Evolutionary conservation across 2,797 vertebrate genomes (phyloP), one percentile per base, ranked within the genome.

Genomic region (Pristis pectinata): DNA sequence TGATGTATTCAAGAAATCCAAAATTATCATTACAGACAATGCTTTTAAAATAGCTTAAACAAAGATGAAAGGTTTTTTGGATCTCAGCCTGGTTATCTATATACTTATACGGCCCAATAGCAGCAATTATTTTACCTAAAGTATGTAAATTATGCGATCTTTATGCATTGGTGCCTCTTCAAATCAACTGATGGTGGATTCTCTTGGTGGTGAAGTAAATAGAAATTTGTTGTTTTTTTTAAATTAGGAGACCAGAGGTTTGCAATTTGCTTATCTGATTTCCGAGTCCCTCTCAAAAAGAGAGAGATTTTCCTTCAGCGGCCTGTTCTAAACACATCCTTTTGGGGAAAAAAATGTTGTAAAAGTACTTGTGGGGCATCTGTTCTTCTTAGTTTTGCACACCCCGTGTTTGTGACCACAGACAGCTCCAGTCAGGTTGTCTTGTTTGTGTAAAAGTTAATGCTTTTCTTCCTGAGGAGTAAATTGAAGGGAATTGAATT

Each of bases 401-500:
- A 37, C 1, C 85, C 49, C 37, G 87, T 64, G 34, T 89, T 37
- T 61, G 30, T 83, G 44, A 30, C 64, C 89, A 53, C 59, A n/a
- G 56, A 91, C 59, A 64, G 59, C 85, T 30, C 3, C 56, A 61
- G 30, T 22, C 56, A 44, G 87, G 59, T 64, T 30, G 4, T 64
- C 34, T 37, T 64, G 30, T 89, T 89, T 64, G 2, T 61, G n/a
- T 34, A 61, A 64, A 61, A 91, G 87, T 91, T 91, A 91, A 91
- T 64, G 56, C 19, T 64, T 41, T 22, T 91, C 87, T 91, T 64
- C 0, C 85, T 74, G 93, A 11, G 6, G 67, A 34, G 22, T 87
- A 56, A 87, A 87, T 87, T 49, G 70, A n/a, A 70, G 74, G 27
- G 44, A 70, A 93, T 93, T 70, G 89, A 74, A 93, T 49, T 41